Base-by-base conservation (phyloP, 2,797 vertebrate species). In the Cossypha dichroa region DNA sequence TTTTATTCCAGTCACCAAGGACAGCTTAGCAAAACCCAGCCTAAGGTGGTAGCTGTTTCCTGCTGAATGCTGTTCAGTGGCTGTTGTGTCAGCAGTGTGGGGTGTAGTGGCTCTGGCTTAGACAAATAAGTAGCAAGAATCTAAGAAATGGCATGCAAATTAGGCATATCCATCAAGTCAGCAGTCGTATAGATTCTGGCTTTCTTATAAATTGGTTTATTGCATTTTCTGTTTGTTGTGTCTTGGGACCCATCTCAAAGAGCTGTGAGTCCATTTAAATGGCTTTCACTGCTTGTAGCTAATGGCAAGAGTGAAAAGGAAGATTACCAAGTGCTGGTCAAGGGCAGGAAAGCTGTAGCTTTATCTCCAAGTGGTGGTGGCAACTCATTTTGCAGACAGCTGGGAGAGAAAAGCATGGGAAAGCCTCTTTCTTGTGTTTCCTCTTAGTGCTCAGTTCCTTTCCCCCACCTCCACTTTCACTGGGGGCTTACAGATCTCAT, bases 181-280 rank as follows among this genome's bases (percentile, higher is more conserved):
- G 68, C 68, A 43, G 38, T 75, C 18, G 79, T 89, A 89, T 56
- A 64, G 87, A 75, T 94, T 56, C 75, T 66, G 58, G 40, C 55
- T 78, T 34, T 87, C 64, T 87, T 88, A 77, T 86, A 74, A 82
- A 93, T 85, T 85, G 69, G 31, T 84, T 95, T 91, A 84, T 91
- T 3, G 20, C 19, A 45, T 92, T 95, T 93, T 74, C 58, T 77
- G 51, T 58, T 90, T 79, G 49, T 64, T 87, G 36, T 74, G 81
- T 81, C 86, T 88, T 75, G 68, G 60, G 70, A 59, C 43, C 66
- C 68, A 51, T 72, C 68, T 69, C 31, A 67, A 80, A 38, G 38
- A 78, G 59, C 63, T 80, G 22, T 10, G 55, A 40, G 73, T 69
- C 70, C 56, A 2, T 82, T 94, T 59, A 89, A 95, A 85, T 2